Conservation (phyloP, 2,888 invertebrate species). For the Scaptodrosophila latifasciaeformis region DNA sequence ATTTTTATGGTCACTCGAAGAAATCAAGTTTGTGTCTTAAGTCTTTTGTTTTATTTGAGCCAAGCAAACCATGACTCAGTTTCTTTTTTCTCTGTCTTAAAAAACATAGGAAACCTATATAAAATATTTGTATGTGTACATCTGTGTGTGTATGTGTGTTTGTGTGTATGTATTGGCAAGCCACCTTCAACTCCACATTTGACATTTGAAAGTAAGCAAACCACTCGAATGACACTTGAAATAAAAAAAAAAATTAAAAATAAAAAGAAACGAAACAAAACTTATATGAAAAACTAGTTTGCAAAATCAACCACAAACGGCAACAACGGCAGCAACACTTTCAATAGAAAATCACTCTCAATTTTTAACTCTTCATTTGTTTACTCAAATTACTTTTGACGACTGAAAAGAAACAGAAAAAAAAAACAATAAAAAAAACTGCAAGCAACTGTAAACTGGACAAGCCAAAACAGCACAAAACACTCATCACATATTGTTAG, state of each 20-base stretch:
- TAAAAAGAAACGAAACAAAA: conserved; percentile 13
- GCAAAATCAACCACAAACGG: conserved; percentile 1
- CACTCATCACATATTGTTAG: neutral
- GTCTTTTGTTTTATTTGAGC: conserved; percentile 44
- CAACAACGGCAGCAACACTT: conserved; percentile 18
- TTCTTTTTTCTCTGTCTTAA: conserved; percentile 7
- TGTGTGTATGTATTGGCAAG: conserved; percentile 37
- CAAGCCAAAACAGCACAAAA: conserved; percentile 10
- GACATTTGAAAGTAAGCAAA: conserved; percentile 60
- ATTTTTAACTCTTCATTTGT: conserved; percentile 53
- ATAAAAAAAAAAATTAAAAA: conserved; percentile 58
- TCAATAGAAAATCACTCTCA: conserved; percentile 52
- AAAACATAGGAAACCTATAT: conserved; percentile 35
- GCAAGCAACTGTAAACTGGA: conserved; percentile 38
- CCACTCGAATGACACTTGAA: conserved; percentile 42
- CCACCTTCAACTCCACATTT: conserved; percentile 63
- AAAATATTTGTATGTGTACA: conserved; percentile 41
- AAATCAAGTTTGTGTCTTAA: conserved; percentile 52
- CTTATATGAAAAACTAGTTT: conserved; percentile 13
- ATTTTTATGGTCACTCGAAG: too few relatives aligned
- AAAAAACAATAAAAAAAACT: conserved; percentile 13
- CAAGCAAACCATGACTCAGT: conserved; percentile 2
- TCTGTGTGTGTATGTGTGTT: conserved; percentile 20
- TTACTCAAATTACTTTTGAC: conserved; percentile 27
- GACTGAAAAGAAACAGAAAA: conserved; percentile 4